phyloP scores from a whole-genome alignment of 2,113 vertebrate genomes.

The Paratilapia polleni region DNA sequence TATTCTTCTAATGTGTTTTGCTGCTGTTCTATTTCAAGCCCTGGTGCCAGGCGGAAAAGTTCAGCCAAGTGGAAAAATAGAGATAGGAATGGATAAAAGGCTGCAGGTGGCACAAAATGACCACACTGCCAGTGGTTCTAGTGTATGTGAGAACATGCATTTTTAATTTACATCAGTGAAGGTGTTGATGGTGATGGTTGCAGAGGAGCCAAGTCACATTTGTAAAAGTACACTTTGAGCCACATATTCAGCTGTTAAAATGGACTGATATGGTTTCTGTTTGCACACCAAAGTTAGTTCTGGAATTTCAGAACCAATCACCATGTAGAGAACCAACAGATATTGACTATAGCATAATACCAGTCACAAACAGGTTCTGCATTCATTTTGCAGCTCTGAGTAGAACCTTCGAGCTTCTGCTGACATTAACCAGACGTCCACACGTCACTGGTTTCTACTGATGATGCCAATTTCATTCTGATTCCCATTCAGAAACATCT shows the following conservation, averaged over 20 bases:
- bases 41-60: constrained; percentile 38
- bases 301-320: not conserved
- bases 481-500: too few relatives aligned
- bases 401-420: not conserved
- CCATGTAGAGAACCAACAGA: not conserved
- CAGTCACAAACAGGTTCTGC: not conserved
- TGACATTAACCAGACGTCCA: not conserved
- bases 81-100: not conserved
- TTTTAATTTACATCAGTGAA: not conserved
- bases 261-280: not conserved
- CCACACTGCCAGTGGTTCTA: not conserved
- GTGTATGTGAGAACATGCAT: not conserved
- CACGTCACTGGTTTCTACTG: not conserved
- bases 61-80: constrained; percentile 20
- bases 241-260: not conserved
- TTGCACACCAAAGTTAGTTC: not conserved
- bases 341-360: accelerated
- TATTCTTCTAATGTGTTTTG: constrained; percentile 44
- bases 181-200: not conserved
- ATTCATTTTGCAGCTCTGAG: not conserved
- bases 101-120: not conserved
- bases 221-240: not conserved
- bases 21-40: constrained; percentile 40
- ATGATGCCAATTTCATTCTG: too few relatives aligned
- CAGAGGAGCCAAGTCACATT: not conserved